phyloP scores from a whole-genome alignment of 2,113 vertebrate species.

The Hyaena hyaena region DNA sequence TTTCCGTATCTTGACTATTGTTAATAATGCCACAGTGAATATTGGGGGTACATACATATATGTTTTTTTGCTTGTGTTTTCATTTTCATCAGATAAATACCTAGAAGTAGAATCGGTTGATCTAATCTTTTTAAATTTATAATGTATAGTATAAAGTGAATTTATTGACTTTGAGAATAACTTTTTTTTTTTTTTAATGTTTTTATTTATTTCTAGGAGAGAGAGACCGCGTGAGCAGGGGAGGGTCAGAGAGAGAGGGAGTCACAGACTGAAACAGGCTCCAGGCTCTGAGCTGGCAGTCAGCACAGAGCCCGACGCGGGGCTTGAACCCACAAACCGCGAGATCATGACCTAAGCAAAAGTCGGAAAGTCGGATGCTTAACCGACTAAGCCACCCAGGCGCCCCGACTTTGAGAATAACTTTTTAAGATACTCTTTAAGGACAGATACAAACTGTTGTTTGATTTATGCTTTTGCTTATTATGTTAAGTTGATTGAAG shows the following conservation, averaged over 20 bases:
- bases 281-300: no score
- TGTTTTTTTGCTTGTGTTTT: not conserved
- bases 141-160: not conserved
- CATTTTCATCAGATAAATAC: not conserved
- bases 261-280: no score
- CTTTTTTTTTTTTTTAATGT: no score
- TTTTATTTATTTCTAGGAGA: no score
- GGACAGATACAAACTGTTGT: not conserved
- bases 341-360: no score
- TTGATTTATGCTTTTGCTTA: constrained; percentile 6
- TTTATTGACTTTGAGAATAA: constrained; percentile 25
- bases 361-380: no score
- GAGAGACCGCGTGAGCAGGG: no score
- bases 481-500: not conserved
- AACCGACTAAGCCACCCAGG: no score
- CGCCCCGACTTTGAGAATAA: not conserved
- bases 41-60: not conserved
- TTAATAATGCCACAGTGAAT: not conserved
- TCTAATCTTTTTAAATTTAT: not conserved
- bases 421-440: constrained; percentile 18
- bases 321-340: no score
- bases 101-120: not conserved
- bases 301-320: no score
- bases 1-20: not conserved
- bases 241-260: no score